Percentiles rank a stretch among this genome's conserved stretches.
Evolutionary conservation across 2,888 invertebrate species (phyloP).

Genomic region (Troides helena): DNA sequence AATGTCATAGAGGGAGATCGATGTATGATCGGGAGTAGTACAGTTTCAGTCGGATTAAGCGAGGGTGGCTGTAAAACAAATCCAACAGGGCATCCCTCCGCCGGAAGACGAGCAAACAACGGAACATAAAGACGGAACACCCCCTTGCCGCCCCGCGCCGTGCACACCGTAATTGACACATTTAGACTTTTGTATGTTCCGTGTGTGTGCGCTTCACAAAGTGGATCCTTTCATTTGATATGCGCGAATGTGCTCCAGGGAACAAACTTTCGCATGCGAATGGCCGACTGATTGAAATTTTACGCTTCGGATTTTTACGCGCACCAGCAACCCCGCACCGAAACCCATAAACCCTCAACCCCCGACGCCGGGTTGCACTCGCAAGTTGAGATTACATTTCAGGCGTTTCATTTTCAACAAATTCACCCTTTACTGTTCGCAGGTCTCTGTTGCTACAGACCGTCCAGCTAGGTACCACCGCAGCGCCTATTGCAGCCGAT

Average conservation of each 20-base stretch:
- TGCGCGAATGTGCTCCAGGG: constrained; percentile 37
- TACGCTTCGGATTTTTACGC: constrained; percentile 70
- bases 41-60: constrained; percentile 13
- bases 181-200: constrained; percentile 24
- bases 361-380: too few relatives aligned
- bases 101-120: constrained; percentile 12
- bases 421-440: too few relatives aligned
- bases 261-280: constrained; percentile 69
- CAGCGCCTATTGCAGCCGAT: too few relatives aligned
- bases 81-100: constrained; percentile 2
- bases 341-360: constrained; percentile 51
- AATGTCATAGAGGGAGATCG: not conserved
- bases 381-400: too few relatives aligned
- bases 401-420: too few relatives aligned
- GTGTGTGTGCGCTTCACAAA: constrained; percentile 18
- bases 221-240: constrained; percentile 29
- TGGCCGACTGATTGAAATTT: constrained; percentile 75
- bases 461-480: too few relatives aligned
- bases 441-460: too few relatives aligned
- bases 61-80: constrained; percentile 11
- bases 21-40: not conserved
- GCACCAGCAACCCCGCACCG: constrained; percentile 65
- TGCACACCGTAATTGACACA: constrained; percentile 29
- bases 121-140: constrained; percentile 19
- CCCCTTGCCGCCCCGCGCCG: constrained; percentile 7